phyloP scores from a whole-genome alignment of 2,888 invertebrate species.

The Epirrita christyi region DNA sequence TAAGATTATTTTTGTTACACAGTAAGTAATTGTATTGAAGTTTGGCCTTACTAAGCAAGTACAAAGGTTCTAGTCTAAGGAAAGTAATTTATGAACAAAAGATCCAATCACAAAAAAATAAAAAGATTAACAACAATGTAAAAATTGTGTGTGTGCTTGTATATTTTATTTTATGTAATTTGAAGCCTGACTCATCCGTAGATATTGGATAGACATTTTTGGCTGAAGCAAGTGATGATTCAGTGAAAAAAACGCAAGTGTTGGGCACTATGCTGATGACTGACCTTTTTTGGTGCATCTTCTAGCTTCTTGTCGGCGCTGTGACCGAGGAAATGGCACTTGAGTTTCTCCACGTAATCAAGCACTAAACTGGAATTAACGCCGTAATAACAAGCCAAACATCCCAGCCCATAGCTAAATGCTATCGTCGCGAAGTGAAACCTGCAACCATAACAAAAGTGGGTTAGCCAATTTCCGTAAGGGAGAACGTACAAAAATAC shows the following conservation, averaged over 20 bases:
- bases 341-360: constrained; percentile 65
- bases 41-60: too few species aligned
- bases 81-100: too few species aligned
- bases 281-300: constrained; percentile 54
- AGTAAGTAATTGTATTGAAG: too few species aligned
- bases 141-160: too few species aligned
- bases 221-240: background rate
- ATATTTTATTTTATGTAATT: too few species aligned
- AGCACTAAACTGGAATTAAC: constrained; percentile 66
- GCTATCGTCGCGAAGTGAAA: constrained; percentile 76
- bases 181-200: constrained; percentile 4
- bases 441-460: constrained; percentile 60
- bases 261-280: background rate
- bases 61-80: too few species aligned
- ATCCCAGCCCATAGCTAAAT: constrained; percentile 79
- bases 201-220: constrained; percentile 6
- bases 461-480: constrained; percentile 44
- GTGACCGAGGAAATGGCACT: constrained; percentile 66
- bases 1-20: too few species aligned
- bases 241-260: constrained; percentile 2
- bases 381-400: constrained; percentile 79
- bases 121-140: too few species aligned
- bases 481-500: constrained; percentile 31
- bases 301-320: constrained; percentile 46
- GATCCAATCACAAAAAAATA: too few species aligned